Base-by-base conservation (phyloP, 2,888 invertebrate genomes). In the Dorcus hopei region DNA sequence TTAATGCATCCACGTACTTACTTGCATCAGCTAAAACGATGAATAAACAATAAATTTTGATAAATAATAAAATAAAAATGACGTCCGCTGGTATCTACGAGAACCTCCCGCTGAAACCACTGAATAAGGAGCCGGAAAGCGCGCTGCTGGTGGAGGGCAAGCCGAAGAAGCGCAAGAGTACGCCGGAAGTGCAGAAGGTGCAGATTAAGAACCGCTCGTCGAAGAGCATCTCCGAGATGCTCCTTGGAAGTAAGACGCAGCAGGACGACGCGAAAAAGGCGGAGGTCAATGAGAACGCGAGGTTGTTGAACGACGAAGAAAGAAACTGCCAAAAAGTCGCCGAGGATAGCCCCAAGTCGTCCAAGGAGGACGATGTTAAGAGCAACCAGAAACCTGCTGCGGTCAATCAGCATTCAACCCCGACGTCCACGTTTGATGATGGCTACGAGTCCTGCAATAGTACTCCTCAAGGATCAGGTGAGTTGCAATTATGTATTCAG, bases 391-490 rank as follows among this genome's bases (percentile, higher is more conserved):
- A 64, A 55, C 51, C 8, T 55, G 60, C 59, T 14, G 14, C 14
- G 14, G 14, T 14, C 14, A 14, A 14, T 1, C 14, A 14, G 16
- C 74, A 76, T 58, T 75, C 76, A 8, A 77, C 75, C 33, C 75
- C 76, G 9, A 77, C 75, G 38, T 77, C 79, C 8, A 80, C 79
- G 1, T 73, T 86, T 1, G 87, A 87, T 65, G 87, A 87, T 66
- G 87, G 87, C 1, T 87, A 87, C 71, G 87, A 85, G 61, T 86
- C 86, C 0, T 86, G 85, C 11, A 84, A 85, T 68, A 86, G 86
- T 72, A 87, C 87, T 3, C 87, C 87, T 1, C 79, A 85, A 59
- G 86, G 86, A 16, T 81, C 85, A 60, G 86, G 86, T 85, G 72
- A 77, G 78, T 49, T 26, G 26, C 26, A 14, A 1, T n/a, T n/a